phyloP scores from a whole-genome alignment of 92 coral and sea anemone genomes.

The Plumapathes pennacea region DNA sequence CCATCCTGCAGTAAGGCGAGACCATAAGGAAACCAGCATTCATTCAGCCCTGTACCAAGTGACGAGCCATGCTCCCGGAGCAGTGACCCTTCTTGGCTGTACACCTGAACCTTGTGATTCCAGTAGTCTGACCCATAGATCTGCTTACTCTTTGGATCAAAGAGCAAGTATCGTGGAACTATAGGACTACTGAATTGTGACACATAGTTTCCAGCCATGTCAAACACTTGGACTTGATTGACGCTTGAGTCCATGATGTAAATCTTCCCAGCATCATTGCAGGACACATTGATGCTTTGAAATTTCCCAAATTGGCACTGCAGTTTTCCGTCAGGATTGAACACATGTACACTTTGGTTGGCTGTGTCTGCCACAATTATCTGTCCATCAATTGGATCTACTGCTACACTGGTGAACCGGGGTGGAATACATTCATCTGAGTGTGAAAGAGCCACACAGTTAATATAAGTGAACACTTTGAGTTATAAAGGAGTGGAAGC shows the following conservation, averaged over 20 bases:
- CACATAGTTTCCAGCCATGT: constrained; percentile 49
- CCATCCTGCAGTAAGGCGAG: constrained; percentile 67
- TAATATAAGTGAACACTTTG: too few species aligned
- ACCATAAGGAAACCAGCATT: constrained; percentile 70
- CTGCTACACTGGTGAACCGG: constrained; percentile 20
- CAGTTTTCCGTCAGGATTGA: constrained; percentile 47
- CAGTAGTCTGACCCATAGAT: constrained; percentile 60
- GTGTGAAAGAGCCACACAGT: too few species aligned
- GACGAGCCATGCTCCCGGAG: constrained; percentile 58
- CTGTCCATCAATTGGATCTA: constrained; percentile 59
- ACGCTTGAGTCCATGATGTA: constrained; percentile 52
- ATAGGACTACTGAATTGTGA: constrained; percentile 50
- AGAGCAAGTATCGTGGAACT: constrained; percentile 44
- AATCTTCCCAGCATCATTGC: constrained; percentile 39
- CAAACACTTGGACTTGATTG: constrained; percentile 51
- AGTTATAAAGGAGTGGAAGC: too few species aligned
- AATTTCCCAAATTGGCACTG: constrained; percentile 63
- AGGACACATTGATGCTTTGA: constrained; percentile 27
- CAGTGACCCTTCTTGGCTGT: constrained; percentile 53
- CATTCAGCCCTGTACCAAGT: constrained; percentile 60
- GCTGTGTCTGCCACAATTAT: constrained; percentile 53
- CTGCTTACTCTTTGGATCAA: constrained; percentile 40
- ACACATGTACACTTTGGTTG: constrained; percentile 41
- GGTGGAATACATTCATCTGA: constrained; percentile 12
- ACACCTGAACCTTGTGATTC: constrained; percentile 61